These are phyloP conservation scores for Chascanopsetta lugubris DNA, from an alignment of 2,113 vertebrate genomes.

Conservation along the genomic window DNA sequence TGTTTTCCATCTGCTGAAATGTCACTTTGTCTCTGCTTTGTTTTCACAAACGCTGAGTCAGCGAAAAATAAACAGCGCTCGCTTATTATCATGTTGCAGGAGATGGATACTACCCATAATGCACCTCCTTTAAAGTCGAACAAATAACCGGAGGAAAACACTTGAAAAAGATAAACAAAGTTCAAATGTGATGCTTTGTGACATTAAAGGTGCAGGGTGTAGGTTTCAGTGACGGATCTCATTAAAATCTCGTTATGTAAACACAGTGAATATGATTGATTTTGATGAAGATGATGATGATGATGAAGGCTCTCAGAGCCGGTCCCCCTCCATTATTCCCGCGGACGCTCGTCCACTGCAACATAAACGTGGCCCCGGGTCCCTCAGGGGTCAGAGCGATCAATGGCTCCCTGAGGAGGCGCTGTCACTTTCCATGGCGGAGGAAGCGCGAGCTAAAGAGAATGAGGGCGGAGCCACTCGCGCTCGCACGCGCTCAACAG, in stretches of 20 bases:
- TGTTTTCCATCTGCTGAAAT: slow-evolving; percentile 39
- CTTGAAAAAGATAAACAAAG: not conserved
- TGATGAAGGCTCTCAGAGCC: slow-evolving; percentile 33
- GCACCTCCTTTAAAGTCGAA: not conserved
- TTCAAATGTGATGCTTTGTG: slow-evolving; percentile 8
- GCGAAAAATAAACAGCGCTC: not conserved
- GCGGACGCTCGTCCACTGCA: slow-evolving; percentile 63
- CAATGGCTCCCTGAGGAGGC: slow-evolving; percentile 58
- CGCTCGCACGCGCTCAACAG: slow-evolving; percentile 32
- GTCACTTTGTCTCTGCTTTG: slow-evolving; percentile 29
- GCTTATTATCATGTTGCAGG: not conserved
- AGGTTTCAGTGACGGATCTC: no score
- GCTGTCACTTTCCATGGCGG: slow-evolving; percentile 66
- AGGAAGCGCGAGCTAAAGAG: slow-evolving; percentile 49
- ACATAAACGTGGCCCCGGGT: slow-evolving; percentile 69
- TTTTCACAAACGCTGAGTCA: slow-evolving; percentile 3
- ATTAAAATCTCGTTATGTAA: slow-evolving; percentile 75
- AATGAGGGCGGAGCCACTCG: slow-evolving; percentile 57
- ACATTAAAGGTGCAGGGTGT: no score
- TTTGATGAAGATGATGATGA: slow-evolving; percentile 50
- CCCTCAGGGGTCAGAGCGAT: slow-evolving; percentile 70
- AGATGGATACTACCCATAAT: not conserved
- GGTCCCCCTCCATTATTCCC: slow-evolving; percentile 51
- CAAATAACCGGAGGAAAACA: no score
- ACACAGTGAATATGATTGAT: slow-evolving; percentile 47